These are phyloP conservation scores for Lasioglossum malachurum DNA, from an alignment of 2,888 invertebrate species.

Conservation along the genomic window DNA sequence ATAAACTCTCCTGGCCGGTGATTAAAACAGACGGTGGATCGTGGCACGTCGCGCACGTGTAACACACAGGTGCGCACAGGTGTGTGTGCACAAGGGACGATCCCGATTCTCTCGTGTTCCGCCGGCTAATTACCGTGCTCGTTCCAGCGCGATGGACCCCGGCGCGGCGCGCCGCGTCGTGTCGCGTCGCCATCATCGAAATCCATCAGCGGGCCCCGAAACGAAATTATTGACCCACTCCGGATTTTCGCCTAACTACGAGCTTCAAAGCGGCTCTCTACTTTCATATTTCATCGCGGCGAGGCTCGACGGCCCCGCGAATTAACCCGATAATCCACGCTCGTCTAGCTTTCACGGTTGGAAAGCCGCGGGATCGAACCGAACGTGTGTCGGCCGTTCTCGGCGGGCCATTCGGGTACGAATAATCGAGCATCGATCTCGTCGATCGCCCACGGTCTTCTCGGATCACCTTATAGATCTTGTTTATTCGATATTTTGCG, in stretches of 20 bases:
- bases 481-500: background rate
- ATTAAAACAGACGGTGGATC: conserved; percentile 13
- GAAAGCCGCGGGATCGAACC: conserved; percentile 16
- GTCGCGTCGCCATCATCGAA: conserved; percentile 21
- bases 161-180: background rate
- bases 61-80: background rate
- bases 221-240: conserved; percentile 60
- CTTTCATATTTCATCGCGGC: conserved; percentile 9
- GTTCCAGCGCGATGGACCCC: conserved; percentile 27
- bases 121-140: background rate
- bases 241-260: conserved; percentile 38
- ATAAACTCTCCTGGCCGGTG: conserved; percentile 4
- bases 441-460: background rate
- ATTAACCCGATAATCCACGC: conserved; percentile 30
- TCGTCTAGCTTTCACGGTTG: conserved; percentile 9
- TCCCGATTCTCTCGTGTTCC: conserved; percentile 14
- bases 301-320: background rate
- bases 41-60: conserved; percentile 1
- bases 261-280: conserved; percentile 18
- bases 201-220: conserved; percentile 28
- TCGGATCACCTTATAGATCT: background rate
- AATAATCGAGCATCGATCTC: background rate
- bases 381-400: background rate
- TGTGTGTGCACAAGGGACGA: background rate
- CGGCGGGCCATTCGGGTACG: background rate